Evolutionary conservation across 2,888 invertebrate genomes (phyloP), one percentile per base, ranked within the genome.

Genomic region (Himalopsyche tibetana): DNA sequence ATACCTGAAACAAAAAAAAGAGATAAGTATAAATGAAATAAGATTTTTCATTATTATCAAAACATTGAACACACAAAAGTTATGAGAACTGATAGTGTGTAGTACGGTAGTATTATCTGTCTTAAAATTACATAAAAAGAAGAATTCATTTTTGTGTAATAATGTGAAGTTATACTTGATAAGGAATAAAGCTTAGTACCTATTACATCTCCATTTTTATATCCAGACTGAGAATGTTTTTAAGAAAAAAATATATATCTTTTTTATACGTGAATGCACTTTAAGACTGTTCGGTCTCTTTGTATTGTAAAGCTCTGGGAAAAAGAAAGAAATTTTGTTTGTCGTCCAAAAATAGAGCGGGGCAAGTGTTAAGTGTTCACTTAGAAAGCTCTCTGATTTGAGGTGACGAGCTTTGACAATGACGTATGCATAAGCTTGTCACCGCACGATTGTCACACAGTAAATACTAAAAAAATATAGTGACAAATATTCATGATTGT

Each of bases 341-440:
- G 36, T 74, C 4, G 74, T 74, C 74, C 82, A 45, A 80, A 82
- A 85, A 85, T 85, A 85, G 85, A 82, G 28, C 79, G 55, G 85
- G 85, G 85, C 85, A 85, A 85, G 85, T 85, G 85, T 85, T 85
- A 85, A 85, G 85, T 85, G 85, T 85, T 85, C 85, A 85, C 85
- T 85, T 85, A 85, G 82, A 85, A 82, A 85, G 79, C 85, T 85
- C 82, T 85, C 82, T 82, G 81, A 74, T 82, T 82, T 82, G 69
- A 82, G 63, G 82, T 85, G 85, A 85, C 79, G 82, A 85, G 85
- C 85, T 85, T 69, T 82, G 74, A 85, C 85, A 85, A 85, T 85
- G 85, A 85, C 85, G 85, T 82, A 36, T 38, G 74, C 36, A 85
- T 85, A 85, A 85, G 82, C 79, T 55, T 85, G 85, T 85, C 85